These are phyloP conservation scores for Bergia puertoricense DNA, from an alignment of 92 coral and sea anemone genomes.

Conservation along the genomic window DNA sequence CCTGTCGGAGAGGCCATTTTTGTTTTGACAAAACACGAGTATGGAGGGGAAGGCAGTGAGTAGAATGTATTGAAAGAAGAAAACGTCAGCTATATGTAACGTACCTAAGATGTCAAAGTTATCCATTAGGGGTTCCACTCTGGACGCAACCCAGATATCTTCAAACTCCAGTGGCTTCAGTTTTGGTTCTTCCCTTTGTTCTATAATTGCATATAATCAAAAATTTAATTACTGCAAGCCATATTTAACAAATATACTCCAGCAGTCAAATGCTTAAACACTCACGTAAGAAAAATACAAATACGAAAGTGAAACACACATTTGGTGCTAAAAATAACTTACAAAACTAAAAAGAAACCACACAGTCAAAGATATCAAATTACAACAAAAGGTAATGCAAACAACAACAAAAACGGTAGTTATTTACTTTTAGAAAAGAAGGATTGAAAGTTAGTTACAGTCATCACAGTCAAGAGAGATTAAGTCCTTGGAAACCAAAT, in stretches of 20 bases:
- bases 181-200: conserved; percentile 43
- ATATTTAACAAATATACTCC: neutral
- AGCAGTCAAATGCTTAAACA: neutral
- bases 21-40: neutral
- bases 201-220: neutral
- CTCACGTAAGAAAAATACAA: too few relatives aligned
- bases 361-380: too few relatives aligned
- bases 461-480: too few relatives aligned
- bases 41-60: neutral
- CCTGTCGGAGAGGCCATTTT: neutral
- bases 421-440: too few relatives aligned
- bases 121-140: conserved; percentile 80
- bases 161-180: conserved; percentile 75
- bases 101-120: conserved; percentile 80
- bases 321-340: too few relatives aligned
- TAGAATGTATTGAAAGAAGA: neutral
- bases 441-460: too few relatives aligned
- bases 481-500: too few relatives aligned
- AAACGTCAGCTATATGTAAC: neutral
- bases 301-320: too few relatives aligned
- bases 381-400: too few relatives aligned
- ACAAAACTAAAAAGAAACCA: too few relatives aligned
- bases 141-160: conserved; percentile 89
- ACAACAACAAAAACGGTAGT: too few relatives aligned
- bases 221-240: neutral